phyloP scores from a whole-genome alignment of 2,113 vertebrate species.

The Donacobius atricapilla region DNA sequence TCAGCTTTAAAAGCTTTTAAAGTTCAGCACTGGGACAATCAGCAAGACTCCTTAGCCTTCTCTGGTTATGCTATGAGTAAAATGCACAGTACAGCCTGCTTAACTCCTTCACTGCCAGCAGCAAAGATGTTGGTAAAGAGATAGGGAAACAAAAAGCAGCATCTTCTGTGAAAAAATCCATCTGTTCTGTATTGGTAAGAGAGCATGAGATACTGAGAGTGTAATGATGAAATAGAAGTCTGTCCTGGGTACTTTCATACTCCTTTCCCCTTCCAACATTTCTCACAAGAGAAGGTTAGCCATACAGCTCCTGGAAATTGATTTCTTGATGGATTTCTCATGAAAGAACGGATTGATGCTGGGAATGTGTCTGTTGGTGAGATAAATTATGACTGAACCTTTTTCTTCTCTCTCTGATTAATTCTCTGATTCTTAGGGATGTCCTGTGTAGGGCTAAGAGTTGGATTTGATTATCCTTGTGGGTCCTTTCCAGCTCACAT shows the following conservation, averaged over 20 bases:
- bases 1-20: constrained; percentile 5
- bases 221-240: not conserved
- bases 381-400: not conserved
- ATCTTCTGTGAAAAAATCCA: not conserved
- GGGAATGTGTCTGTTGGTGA: not conserved
- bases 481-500: not conserved
- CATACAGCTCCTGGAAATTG: not conserved
- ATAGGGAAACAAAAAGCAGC: not conserved
- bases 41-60: not conserved
- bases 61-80: not conserved
- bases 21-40: not conserved
- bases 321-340: not conserved
- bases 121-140: not conserved
- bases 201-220: not conserved
- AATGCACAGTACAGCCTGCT: not conserved
- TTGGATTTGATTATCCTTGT: not conserved
- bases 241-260: not conserved
- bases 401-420: not conserved
- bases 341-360: not conserved
- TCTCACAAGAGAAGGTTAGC: not conserved
- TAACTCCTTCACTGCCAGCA: not conserved
- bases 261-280: not conserved
- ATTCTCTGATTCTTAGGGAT: not conserved
- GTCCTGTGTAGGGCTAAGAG: not conserved
- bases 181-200: not conserved